phyloP scores from a whole-genome alignment of 2,113 vertebrate species.

The Hystrix brachyura region DNA sequence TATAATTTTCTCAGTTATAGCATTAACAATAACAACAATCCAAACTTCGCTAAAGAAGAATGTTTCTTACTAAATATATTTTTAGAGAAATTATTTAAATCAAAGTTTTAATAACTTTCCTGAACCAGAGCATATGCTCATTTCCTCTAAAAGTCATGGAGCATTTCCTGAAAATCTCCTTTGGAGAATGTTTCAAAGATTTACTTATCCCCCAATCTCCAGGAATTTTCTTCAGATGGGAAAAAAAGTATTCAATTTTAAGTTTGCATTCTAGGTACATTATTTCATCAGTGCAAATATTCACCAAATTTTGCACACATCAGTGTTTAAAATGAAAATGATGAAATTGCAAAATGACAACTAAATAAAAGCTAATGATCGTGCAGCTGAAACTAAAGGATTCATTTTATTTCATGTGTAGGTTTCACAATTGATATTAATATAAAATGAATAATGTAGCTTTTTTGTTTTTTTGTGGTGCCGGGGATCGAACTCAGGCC shows the following conservation, averaged over 20 bases:
- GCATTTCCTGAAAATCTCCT: conserved; percentile 28
- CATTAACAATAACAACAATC: neutral
- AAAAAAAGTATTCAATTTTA: neutral
- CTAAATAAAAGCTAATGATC: neutral
- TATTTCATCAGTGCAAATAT: neutral
- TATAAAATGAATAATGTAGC: neutral
- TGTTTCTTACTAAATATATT: neutral
- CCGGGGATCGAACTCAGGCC: too few species aligned
- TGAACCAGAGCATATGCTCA: neutral
- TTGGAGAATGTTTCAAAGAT: neutral
- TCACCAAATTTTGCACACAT: neutral
- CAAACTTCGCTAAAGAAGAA: neutral
- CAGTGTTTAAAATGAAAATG: conserved; percentile 2
- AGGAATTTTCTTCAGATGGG: neutral
- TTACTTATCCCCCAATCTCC: neutral
- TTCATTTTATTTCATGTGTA: neutral
- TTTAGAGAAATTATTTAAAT: neutral
- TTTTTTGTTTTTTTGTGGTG: neutral
- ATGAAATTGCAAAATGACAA: conserved; percentile 18
- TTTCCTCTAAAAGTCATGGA: neutral
- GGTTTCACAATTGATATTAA: neutral
- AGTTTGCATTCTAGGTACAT: neutral
- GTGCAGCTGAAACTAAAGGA: neutral
- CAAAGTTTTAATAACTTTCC: conserved; percentile 18
- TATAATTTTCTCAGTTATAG: neutral